phyloP scores from a whole-genome alignment of 2,797 vertebrate genomes.

The Megalops cyprinoides region DNA sequence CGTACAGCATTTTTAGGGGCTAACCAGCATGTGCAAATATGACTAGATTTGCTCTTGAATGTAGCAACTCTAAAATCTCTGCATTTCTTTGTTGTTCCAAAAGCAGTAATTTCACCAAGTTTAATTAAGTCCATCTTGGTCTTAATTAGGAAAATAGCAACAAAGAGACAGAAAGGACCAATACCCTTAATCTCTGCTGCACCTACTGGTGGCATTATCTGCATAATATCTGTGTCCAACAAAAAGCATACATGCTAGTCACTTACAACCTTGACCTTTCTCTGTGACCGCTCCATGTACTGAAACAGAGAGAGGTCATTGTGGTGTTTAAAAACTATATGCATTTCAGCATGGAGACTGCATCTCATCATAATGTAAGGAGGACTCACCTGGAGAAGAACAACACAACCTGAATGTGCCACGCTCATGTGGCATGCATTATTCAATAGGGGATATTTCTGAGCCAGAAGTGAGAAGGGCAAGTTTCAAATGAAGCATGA shows the following conservation, averaged over 20 bases:
- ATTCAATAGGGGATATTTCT: not conserved
- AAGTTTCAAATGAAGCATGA: slow-evolving; percentile 15
- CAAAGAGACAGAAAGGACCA: too few relatives aligned
- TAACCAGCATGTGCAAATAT: too few relatives aligned
- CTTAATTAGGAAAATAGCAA: too few relatives aligned
- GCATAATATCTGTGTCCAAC: not conserved
- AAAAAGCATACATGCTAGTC: not conserved
- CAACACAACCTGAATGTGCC: not conserved
- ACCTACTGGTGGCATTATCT: not conserved
- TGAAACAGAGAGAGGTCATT: not conserved
- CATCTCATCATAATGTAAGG: slow-evolving; percentile 9
- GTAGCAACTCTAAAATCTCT: not conserved
- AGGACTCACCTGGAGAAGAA: not conserved
- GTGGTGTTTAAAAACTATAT: not conserved
- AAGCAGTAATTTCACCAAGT: too few relatives aligned
- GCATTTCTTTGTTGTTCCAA: too few relatives aligned
- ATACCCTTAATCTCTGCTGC: too few relatives aligned
- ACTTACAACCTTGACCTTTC: not conserved
- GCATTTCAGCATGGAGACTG: not conserved
- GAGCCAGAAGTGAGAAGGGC: not conserved
- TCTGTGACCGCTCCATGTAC: not conserved
- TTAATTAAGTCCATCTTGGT: too few relatives aligned
- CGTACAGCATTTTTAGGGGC: too few relatives aligned
- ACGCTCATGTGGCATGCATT: not conserved
- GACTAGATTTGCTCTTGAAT: too few relatives aligned